Base-by-base conservation (phyloP, 1,140 invertebrate species). In the Drosophila repletoides region DNA sequence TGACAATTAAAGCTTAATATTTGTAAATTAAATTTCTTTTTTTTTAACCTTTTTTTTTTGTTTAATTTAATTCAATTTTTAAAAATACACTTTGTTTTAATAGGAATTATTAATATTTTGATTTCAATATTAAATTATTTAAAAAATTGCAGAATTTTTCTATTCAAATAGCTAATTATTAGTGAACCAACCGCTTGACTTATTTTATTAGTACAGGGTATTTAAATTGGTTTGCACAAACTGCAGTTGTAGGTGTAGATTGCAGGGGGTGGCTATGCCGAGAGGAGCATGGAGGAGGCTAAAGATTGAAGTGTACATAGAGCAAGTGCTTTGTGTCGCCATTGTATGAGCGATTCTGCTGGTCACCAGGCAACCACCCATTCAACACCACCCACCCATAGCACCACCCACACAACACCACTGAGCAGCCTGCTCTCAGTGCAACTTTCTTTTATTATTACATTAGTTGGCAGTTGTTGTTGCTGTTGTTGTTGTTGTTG, bases 361-460 rank as follows among this genome's bases (percentile, higher is more conserved):
- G 53, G 55, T 66, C 45, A 43, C 64, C 64, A 61, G 38, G 56
- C 56, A 61, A 52, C 64, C 24, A 7, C n/a, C 14, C 26, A 31
- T 19, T 12, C 41, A 10, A 5, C 38, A 19, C 17, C 6, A 21
- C 12, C 3, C 12, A 10, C 6, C 22, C 24, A 7, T n/a, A 33
- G 6, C 17, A 24, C 15, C 26, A 28, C 24, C 14, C 4, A 14
- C 41, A 45, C 41, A 10, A 33, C n/a, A 29, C 15, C 17, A 26
- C 22, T 6, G 28, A 7, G 45, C 26, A 49, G 45, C 55, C 51
- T 60, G 46, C 36, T 48, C 43, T 66, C 56, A 55, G 46, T 56
- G 61, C 38, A 56, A 53, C 26, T 29, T 61, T 48, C 53, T 63
- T 76, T 72, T 79, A 56, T 77, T 79, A 79, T 77, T 77, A 67